Conservation (phyloP, 2,888 invertebrate genomes). For the Drosophila subquinaria region DNA sequence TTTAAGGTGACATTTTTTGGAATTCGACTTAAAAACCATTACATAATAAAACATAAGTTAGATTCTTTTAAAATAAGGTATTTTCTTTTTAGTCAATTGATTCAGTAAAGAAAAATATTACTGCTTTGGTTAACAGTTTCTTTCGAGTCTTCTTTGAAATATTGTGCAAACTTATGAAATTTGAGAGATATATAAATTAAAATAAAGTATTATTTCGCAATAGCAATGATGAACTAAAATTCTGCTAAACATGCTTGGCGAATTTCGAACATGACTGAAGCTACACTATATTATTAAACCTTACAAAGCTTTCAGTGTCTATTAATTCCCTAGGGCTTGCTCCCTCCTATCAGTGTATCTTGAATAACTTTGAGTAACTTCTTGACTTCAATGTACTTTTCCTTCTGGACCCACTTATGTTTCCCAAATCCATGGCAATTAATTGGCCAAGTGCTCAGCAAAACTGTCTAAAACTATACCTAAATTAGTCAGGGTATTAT, state of each 20-base stretch:
- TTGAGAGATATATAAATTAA: neutral
- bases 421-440: slow-evolving; percentile 36
- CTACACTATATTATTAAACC: slow-evolving; percentile 24
- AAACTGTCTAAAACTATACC: slow-evolving; percentile 56
- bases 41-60: neutral
- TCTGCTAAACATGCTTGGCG: neutral
- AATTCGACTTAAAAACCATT: neutral
- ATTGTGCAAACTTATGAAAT: neutral
- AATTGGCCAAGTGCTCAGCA: slow-evolving; percentile 59
- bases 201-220: slow-evolving; percentile 1
- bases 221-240: neutral
- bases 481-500: slow-evolving; percentile 72
- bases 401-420: slow-evolving; percentile 24
- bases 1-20: neutral
- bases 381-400: slow-evolving; percentile 15
- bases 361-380: slow-evolving; percentile 10
- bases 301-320: slow-evolving; percentile 61
- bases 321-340: slow-evolving; percentile 35
- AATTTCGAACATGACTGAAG: slow-evolving; percentile 32
- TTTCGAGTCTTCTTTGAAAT: too few relatives aligned
- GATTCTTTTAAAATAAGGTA: neutral
- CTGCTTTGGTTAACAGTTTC: too few relatives aligned
- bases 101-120: too few relatives aligned
- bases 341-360: slow-evolving; percentile 26
- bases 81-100: too few relatives aligned